Evolutionary conservation across 1,140 invertebrate species (phyloP).

Genomic region (Cydia strobilella): DNA sequence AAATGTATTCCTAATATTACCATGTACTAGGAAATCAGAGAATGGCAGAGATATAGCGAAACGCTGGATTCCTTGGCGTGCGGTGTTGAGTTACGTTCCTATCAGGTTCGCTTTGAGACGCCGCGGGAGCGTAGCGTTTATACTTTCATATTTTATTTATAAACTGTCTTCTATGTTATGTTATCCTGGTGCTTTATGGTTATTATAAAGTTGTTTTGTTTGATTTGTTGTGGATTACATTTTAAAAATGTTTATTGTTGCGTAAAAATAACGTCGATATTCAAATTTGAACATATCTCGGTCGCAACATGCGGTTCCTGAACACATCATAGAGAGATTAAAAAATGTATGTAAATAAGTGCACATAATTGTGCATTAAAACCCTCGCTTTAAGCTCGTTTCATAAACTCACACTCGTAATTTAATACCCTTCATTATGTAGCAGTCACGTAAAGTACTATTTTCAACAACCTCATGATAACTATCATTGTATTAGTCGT

Average conservation of each 20-base stretch:
- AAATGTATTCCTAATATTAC: conserved; percentile 51
- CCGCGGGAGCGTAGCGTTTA: conserved; percentile 60
- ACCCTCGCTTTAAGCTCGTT: no score
- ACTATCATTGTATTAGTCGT: no score
- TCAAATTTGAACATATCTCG: no score
- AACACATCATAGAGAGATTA: no score
- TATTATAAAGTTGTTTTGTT: conserved; percentile 48
- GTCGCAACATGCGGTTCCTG: no score
- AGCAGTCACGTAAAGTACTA: no score
- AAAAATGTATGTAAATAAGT: no score
- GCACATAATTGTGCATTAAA: no score
- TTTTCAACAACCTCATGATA: no score
- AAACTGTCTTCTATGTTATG: conserved; percentile 59
- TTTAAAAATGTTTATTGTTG: not conserved
- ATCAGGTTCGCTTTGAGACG: conserved; percentile 71
- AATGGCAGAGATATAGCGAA: conserved; percentile 57
- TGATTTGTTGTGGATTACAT: not conserved
- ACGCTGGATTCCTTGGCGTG: conserved; percentile 64
- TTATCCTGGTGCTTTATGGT: conserved; percentile 62
- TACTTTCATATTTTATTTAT: conserved; percentile 63
- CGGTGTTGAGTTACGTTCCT: conserved; percentile 66
- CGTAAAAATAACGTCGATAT: no score
- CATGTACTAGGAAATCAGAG: conserved; percentile 61
- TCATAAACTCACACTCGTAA: no score
- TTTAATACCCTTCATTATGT: no score